Conservation (phyloP, 2,888 invertebrate species). For the Agelastica alni region DNA sequence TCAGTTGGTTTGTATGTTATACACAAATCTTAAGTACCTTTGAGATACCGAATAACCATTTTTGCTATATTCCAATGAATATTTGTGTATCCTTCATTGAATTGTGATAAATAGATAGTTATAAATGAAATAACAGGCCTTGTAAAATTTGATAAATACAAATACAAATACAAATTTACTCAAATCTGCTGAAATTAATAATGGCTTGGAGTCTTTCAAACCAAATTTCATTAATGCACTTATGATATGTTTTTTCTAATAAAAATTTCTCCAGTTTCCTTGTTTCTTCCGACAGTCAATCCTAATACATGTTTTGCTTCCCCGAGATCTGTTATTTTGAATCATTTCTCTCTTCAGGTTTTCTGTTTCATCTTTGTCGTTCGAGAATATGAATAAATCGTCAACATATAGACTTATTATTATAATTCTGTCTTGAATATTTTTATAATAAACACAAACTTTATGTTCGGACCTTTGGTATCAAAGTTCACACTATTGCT, state of each 20-base stretch:
- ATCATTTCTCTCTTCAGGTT: conserved; percentile 2
- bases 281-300: too few relatives aligned
- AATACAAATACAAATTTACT: neutral
- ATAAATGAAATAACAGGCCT: conserved; percentile 1
- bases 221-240: too few relatives aligned
- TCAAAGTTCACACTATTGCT: neutral
- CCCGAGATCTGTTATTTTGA: conserved; percentile 2
- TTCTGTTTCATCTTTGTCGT: neutral
- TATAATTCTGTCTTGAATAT: neutral
- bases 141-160: neutral
- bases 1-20: too few relatives aligned
- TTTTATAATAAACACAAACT: neutral
- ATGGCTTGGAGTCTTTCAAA: neutral
- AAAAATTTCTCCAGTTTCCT: conserved; percentile 1
- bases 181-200: neutral
- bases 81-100: too few relatives aligned
- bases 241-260: neutral
- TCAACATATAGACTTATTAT: too few relatives aligned
- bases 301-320: too few relatives aligned
- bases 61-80: conserved; percentile 4
- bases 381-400: neutral
- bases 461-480: neutral
- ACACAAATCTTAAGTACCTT: neutral
- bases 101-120: conserved; percentile 1
- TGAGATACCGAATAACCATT: conserved; percentile 2